Conservation (phyloP, 1,140 invertebrate genomes). For the Pinna nobilis region DNA sequence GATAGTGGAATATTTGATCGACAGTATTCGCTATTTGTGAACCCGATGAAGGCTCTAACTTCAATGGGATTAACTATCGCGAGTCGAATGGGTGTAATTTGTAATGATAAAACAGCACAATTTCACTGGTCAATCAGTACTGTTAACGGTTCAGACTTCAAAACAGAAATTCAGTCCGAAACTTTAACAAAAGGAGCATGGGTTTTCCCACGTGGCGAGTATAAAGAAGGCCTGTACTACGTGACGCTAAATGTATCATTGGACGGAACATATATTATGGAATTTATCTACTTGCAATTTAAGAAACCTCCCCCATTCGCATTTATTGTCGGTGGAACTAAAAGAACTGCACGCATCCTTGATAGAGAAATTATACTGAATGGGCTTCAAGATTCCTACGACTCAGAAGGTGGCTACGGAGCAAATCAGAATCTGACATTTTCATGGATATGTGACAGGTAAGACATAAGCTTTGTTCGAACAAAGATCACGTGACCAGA, state of each 20-base stretch:
- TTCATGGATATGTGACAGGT: slow-evolving; percentile 25
- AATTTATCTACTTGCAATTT: slow-evolving; percentile 26
- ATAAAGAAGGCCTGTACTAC: slow-evolving; percentile 3
- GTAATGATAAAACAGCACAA: slow-evolving; percentile 1
- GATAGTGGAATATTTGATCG: slow-evolving; percentile 37
- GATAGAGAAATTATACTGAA: slow-evolving; percentile 7
- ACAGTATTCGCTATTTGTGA: slow-evolving; percentile 18
- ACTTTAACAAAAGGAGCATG: slow-evolving; percentile 9
- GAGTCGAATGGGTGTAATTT: slow-evolving; percentile 34
- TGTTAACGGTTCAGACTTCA: neutral
- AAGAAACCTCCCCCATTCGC: slow-evolving; percentile 23
- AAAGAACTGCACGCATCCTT: slow-evolving; percentile 17
- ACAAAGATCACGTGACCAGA: too few species aligned
- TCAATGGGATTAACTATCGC: slow-evolving; percentile 28
- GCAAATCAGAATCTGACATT: slow-evolving; percentile 20
- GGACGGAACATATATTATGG: slow-evolving; percentile 27
- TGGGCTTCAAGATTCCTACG: slow-evolving; percentile 25
- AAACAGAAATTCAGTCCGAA: too few species aligned
- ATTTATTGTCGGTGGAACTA: slow-evolving; percentile 26
- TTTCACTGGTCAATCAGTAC: slow-evolving; percentile 20
- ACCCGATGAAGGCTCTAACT: slow-evolving; percentile 36
- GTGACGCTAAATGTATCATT: slow-evolving; percentile 35
- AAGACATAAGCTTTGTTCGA: too few species aligned
- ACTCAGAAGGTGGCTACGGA: slow-evolving; percentile 34
- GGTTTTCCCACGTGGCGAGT: slow-evolving; percentile 8